Percentiles rank a stretch among this genome's conserved stretches.
These are phyloP conservation scores for Drosophila persimilis DNA, from an alignment of 1,140 invertebrate species.

Conservation along the genomic window DNA sequence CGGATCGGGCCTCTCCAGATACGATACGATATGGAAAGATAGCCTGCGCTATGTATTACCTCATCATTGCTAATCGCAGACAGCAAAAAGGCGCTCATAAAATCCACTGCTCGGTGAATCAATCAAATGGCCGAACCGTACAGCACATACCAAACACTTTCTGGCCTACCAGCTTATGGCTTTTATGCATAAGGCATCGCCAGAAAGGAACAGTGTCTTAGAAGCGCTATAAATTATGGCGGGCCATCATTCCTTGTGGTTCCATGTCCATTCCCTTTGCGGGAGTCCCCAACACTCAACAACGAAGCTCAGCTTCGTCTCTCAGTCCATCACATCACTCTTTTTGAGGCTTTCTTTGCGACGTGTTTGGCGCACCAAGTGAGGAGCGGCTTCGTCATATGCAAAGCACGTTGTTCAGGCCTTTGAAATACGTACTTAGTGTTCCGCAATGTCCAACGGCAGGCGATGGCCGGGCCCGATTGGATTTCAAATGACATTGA, in stretches of 20 bases:
- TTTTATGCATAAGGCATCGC: conserved; percentile 36
- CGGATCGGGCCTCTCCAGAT: conserved; percentile 25
- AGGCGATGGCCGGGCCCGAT: no score
- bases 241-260: background rate
- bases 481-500: no score
- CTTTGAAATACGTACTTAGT: background rate
- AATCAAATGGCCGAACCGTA: conserved; percentile 39
- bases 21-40: conserved; percentile 2
- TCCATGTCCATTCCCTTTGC: no score
- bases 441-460: background rate
- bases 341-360: conserved; percentile 4
- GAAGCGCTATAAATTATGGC: conserved; percentile 22
- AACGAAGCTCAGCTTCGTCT: background rate
- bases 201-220: conserved; percentile 18
- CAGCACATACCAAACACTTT: background rate
- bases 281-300: no score
- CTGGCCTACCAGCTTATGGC: conserved; percentile 31
- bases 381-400: conserved; percentile 34
- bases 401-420: conserved; percentile 46
- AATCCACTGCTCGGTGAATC: conserved; percentile 26
- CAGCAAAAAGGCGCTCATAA: conserved; percentile 17
- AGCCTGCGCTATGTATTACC: conserved; percentile 22
- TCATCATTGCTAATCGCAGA: conserved; percentile 39
- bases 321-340: background rate
- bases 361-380: conserved; percentile 60